Base-by-base conservation (phyloP, 2,113 vertebrate genomes). In the Mus pahari region DNA sequence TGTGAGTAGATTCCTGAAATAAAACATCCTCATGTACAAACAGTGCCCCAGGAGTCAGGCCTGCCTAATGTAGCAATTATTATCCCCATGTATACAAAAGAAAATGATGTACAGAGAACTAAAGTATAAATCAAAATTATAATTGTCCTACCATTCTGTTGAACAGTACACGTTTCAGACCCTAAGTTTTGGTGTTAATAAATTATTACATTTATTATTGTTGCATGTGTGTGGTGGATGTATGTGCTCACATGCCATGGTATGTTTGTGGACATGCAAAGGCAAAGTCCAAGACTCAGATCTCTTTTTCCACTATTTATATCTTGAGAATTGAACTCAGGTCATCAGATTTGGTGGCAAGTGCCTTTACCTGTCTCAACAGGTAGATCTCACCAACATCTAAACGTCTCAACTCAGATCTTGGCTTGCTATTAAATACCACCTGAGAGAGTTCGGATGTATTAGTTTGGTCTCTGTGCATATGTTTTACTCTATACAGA, bases 401-500 rank as follows among this genome's bases (percentile, higher is more conserved):
- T 28, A 82, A 83, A 6, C 17, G 7, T 74, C 33, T 86, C 39
- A 71, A 33, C 81, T 96, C 60, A 89, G 90, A 86, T 90, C 36
- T 58, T 77, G 48, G 11, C 45, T 92, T 36, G 22, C 91, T 68
- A 53, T 77, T 53, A 77, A 26, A 42, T 75, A 60, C 17, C 31
- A 89, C 10, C 53, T 93, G 12, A 75, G 79, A 55, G 31, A 91
- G 20, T 88, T 89, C 71, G 5, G 53, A 81, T 42, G 33, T 42
- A 74, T 93, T 93, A 71, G 24, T 90, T 86, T 62, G 91, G 87
- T 89, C 58, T 83, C 73, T 62, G 19, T 77, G 53, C 13, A 36
- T 83, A 39, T 86, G 22, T 45, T 94, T 64, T 66, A 66, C 22
- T 74, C 16, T 87, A 36, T 20, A 55, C 1, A 83, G 64, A 48